phyloP scores from a whole-genome alignment of 2,888 invertebrate genomes.

The Sarcophaga variegata region DNA sequence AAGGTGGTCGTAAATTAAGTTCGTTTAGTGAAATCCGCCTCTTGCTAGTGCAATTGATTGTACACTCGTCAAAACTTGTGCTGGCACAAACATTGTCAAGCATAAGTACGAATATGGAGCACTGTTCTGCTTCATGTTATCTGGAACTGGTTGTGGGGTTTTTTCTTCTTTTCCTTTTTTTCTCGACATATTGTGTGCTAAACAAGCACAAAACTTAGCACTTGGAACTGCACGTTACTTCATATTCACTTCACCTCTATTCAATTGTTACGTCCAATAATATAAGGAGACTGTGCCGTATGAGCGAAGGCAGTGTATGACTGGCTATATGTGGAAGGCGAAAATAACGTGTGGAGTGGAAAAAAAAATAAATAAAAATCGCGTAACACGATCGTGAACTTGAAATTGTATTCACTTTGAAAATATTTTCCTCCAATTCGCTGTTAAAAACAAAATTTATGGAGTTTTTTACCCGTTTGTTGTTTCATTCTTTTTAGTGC shows the following conservation, averaged over 20 bases:
- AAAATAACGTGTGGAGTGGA: no score
- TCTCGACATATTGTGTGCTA: not conserved
- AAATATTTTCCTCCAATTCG: no score
- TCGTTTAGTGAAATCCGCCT: constrained; percentile 61
- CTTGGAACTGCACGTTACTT: constrained; percentile 49
- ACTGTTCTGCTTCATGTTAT: not conserved
- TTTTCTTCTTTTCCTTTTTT: not conserved
- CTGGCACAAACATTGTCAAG: constrained; percentile 19
- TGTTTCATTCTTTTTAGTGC: no score
- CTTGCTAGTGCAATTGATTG: constrained; percentile 63
- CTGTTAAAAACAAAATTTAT: no score
- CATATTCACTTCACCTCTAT: constrained; percentile 7
- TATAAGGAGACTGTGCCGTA: not conserved
- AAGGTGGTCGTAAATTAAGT: constrained; percentile 70
- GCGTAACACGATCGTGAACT: no score
- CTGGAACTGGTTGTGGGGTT: constrained; percentile 31
- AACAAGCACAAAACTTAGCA: constrained; percentile 56
- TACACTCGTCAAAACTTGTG: not conserved
- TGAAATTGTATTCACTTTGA: no score
- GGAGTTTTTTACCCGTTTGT: no score
- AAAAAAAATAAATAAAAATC: no score
- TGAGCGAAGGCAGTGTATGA: no score
- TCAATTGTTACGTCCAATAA: not conserved
- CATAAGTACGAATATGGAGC: not conserved
- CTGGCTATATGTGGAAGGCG: no score